These are phyloP conservation scores for Sthenelais limicola DNA, from an alignment of 2,888 invertebrate species.

Conservation along the genomic window DNA sequence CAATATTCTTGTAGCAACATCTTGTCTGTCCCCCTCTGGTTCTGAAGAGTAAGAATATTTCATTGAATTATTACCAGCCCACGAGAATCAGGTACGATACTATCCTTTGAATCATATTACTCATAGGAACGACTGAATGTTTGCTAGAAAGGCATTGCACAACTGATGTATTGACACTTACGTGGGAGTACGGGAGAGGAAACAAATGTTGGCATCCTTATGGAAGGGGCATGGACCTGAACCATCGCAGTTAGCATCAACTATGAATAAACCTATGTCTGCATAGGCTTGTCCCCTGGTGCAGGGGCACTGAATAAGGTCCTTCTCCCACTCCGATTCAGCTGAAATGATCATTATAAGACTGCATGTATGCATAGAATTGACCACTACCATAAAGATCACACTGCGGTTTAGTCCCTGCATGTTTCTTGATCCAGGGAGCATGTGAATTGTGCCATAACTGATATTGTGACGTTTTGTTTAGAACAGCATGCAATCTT, in stretches of 20 bases:
- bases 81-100: too few species aligned
- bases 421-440: too few species aligned
- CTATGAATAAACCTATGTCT: constrained; percentile 33
- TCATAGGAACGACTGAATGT: too few species aligned
- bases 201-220: background rate
- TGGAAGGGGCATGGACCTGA: constrained; percentile 4
- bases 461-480: too few species aligned
- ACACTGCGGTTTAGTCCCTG: too few species aligned
- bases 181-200: background rate
- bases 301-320: constrained; percentile 34
- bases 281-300: constrained; percentile 30
- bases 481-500: too few species aligned
- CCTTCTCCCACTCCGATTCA: constrained; percentile 14
- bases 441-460: too few species aligned
- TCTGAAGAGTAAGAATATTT: background rate
- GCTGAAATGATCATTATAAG: background rate
- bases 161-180: background rate
- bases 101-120: too few species aligned
- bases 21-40: constrained; percentile 2
- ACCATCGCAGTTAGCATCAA: constrained; percentile 9
- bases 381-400: too few species aligned
- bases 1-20: constrained; percentile 41
- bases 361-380: constrained; percentile 7
- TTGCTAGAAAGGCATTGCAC: background rate
- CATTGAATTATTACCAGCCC: background rate